Conservation (phyloP, 2,113 vertebrate genomes). For the Mixornis gularis region DNA sequence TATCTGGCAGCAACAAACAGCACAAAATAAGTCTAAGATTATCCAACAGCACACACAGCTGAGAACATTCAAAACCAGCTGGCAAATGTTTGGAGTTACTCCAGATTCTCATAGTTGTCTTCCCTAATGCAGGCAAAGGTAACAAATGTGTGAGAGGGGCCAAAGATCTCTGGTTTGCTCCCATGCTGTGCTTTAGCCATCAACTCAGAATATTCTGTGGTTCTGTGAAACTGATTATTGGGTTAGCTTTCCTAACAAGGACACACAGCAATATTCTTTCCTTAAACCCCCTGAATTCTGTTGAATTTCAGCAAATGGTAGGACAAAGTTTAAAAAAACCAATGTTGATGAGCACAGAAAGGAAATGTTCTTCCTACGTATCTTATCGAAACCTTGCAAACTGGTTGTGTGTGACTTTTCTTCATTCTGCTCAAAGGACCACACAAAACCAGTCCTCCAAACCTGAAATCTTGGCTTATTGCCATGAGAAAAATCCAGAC, state of each 20-base stretch:
- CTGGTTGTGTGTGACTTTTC: background rate
- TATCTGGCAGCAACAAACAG: conserved; percentile 54
- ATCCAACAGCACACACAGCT: conserved; percentile 57
- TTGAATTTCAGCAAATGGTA: background rate
- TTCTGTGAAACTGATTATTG: background rate
- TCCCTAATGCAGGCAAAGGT: conserved; percentile 18
- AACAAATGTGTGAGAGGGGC: background rate
- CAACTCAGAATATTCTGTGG: background rate
- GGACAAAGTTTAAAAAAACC: background rate
- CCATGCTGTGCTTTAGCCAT: background rate
- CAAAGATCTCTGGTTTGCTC: background rate
- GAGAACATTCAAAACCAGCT: conserved; percentile 59
- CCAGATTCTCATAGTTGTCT: conserved; percentile 34
- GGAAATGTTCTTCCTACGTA: background rate
- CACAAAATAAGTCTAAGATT: conserved; percentile 54
- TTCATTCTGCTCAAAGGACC: background rate
- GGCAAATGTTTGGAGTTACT: conserved; percentile 52
- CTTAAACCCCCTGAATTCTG: background rate
- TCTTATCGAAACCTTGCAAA: background rate
- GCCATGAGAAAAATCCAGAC: background rate
- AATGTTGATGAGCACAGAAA: background rate
- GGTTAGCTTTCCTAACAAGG: background rate
- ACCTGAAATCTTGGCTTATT: background rate
- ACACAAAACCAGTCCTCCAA: background rate
- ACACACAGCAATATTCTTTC: background rate